Conservation (phyloP, 2,888 invertebrate species). For the Melipona beecheii region DNA sequence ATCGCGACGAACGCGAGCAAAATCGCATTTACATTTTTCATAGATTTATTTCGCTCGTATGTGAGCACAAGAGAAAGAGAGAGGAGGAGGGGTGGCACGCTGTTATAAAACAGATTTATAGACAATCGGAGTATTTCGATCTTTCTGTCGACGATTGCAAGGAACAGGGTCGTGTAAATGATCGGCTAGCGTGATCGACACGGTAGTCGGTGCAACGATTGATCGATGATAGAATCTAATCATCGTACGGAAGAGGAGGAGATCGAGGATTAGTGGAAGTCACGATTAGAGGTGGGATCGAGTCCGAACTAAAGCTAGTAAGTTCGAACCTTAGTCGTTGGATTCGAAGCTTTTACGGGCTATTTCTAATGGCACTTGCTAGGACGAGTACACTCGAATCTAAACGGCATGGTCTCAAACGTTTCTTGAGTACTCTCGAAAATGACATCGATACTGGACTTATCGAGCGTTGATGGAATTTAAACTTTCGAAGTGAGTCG, state of each 20-base stretch:
- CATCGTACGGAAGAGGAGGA: conserved; percentile 69
- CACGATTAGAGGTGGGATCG: no score
- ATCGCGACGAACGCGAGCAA: background rate
- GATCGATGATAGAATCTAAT: conserved; percentile 68
- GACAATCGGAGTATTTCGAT: conserved; percentile 28
- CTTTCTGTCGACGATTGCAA: conserved; percentile 28
- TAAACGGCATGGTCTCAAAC: no score
- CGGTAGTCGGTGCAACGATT: conserved; percentile 64
- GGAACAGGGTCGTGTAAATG: conserved; percentile 48
- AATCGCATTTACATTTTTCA: background rate
- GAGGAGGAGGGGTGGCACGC: background rate
- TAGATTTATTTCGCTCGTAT: conserved; percentile 10
- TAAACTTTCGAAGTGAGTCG: no score
- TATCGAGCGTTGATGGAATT: no score
- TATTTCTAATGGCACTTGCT: no score
- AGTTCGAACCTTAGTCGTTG: no score
- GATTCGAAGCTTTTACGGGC: no score
- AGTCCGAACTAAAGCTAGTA: no score
- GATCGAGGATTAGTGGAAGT: conserved; percentile 57
- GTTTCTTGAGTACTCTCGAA: no score
- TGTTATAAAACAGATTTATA: conserved; percentile 37
- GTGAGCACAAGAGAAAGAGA: background rate
- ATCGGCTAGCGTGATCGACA: conserved; percentile 64
- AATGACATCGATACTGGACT: no score
- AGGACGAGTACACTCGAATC: no score